phyloP scores from a whole-genome alignment of 2,113 vertebrate genomes.

The Triplophysa dalaica region DNA sequence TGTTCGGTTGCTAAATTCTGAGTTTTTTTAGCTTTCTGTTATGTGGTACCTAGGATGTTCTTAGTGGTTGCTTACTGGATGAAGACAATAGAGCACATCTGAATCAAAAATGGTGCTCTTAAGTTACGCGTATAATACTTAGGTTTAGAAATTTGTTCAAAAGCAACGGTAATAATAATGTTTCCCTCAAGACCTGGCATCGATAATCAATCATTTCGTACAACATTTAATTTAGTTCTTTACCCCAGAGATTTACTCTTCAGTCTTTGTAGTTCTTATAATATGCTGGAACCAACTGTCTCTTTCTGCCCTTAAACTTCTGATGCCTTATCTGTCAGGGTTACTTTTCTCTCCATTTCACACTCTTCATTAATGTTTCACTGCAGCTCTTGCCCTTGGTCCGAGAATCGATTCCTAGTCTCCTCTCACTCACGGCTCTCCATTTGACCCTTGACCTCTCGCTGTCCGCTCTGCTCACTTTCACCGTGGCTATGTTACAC shows the following conservation, averaged over 20 bases:
- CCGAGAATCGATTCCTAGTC: conserved; percentile 61
- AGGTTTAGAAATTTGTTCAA: too few species aligned
- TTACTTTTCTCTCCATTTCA: conserved; percentile 21
- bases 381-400: conserved; percentile 25
- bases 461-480: conserved; percentile 49
- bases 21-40: not conserved
- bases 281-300: not conserved
- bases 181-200: too few species aligned
- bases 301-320: conserved; percentile 12
- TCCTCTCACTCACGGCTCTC: conserved; percentile 52
- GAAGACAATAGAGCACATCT: not conserved
- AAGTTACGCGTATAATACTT: too few species aligned
- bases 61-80: not conserved
- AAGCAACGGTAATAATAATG: too few species aligned
- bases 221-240: not conserved
- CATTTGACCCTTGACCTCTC: conserved; percentile 46
- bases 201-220: not conserved
- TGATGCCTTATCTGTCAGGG: conserved; percentile 28
- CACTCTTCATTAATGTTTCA: conserved; percentile 49
- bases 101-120: not conserved
- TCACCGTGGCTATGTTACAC: conserved; percentile 64
- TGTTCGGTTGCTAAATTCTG: too few species aligned
- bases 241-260: conserved; percentile 1
- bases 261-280: conserved; percentile 2
- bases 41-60: not conserved